Evolutionary conservation across 2,113 vertebrate genomes (phyloP), one percentile per base, ranked within the genome.

Genomic region (Butorides virescens): DNA sequence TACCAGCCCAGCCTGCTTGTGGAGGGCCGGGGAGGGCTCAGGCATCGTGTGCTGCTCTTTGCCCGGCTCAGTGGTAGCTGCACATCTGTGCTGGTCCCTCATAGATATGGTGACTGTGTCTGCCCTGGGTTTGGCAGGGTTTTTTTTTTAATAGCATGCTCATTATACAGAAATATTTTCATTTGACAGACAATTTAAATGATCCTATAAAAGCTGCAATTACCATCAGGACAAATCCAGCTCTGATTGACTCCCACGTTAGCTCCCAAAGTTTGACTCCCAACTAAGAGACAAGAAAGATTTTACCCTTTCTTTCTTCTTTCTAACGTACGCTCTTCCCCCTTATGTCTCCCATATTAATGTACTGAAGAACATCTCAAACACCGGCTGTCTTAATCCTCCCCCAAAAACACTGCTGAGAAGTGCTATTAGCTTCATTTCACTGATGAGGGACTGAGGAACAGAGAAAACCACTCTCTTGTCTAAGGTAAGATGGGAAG

Each of bases 81-180:
- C 11, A n/a, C 17, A 8, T 74, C 83, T 93, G 32, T 90, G 52
- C 74, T 58, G 91, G 92, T 36, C 49, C 84, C 84, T 91, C 92
- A 94, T 37, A 93, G 93, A 32, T 86, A 90, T 92, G 92, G 87
- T 93, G 85, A 34, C 90, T 88, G 53, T 94, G 94, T 94, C 92
- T 97, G 94, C 93, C 95, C 94, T 94, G 71, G 0, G 32, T 94
- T 95, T 96, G 66, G 87, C 78, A 92, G 94, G 92, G 87, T 85
- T 94, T 90, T 94, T 96, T 95, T 96, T 96, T 97, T 96, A 96
- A 96, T 97, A 96, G 94, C 89, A 80, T 77, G 71, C 95, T 97
- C 96, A 95, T 97, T 95, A 97, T 95, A 96, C 96, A 94, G 94
- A 97, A 97, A 95, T 96, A 97, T 97, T 96, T 97, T 97, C 95